Evolutionary conservation across 2,797 vertebrate genomes (phyloP).

Genomic region (Gobio occitaniae): DNA sequence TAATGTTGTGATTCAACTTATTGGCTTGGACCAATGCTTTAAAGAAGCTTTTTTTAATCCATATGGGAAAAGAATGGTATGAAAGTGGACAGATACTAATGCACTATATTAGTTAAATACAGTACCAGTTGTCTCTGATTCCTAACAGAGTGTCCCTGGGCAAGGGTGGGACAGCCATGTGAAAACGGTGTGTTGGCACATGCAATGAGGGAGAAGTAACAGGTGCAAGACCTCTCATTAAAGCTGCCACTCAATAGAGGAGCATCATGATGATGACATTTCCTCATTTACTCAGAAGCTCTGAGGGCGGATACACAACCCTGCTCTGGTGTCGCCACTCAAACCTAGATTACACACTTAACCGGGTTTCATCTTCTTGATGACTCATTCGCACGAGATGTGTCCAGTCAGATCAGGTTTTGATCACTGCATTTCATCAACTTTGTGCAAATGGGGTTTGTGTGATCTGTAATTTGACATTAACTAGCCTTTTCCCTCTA

Average conservation of each 20-base stretch:
- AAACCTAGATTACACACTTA: constrained; percentile 6
- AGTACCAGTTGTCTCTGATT: constrained; percentile 70
- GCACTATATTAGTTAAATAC: constrained; percentile 66
- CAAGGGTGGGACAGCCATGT: constrained; percentile 34
- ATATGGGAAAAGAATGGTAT: background rate
- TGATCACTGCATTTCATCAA: background rate
- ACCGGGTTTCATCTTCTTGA: background rate
- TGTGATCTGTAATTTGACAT: background rate
- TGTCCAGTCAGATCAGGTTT: background rate
- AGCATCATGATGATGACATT: constrained; percentile 37
- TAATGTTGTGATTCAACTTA: background rate
- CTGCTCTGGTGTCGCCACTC: background rate
- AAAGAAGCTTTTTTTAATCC: background rate
- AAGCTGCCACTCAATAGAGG: constrained; percentile 6
- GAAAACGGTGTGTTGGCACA: background rate
- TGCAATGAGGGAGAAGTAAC: constrained; percentile 20
- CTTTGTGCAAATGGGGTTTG: background rate
- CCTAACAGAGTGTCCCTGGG: constrained; percentile 65
- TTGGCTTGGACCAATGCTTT: background rate
- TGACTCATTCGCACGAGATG: background rate
- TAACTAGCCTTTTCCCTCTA: too few species aligned
- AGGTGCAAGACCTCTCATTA: constrained; percentile 26
- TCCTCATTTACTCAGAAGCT: constrained; percentile 48
- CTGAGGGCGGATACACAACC: constrained; percentile 20
- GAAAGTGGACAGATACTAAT: background rate